Evolutionary conservation across 2,888 invertebrate species (phyloP).

Genomic region (Drosophila cognata): DNA sequence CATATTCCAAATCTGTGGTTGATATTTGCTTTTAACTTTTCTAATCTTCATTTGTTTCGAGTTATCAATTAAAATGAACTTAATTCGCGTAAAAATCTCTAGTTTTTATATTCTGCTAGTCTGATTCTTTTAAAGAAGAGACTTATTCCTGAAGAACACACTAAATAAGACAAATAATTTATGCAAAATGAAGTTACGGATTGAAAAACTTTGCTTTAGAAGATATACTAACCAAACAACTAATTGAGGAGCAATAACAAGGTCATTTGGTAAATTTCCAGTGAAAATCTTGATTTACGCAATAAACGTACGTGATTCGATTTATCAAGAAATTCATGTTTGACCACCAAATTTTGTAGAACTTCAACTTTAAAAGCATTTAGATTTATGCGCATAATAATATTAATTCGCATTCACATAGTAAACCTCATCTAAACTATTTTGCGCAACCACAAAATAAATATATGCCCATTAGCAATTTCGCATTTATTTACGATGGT

Average conservation of each 20-base stretch:
- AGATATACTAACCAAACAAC: background rate
- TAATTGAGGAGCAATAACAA: background rate
- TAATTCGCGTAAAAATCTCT: background rate
- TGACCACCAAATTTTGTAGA: background rate
- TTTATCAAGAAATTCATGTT: background rate
- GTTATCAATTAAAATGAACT: background rate
- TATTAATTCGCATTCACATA: background rate
- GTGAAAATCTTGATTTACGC: background rate
- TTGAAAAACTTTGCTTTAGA: background rate
- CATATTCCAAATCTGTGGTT: background rate
- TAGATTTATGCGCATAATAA: background rate
- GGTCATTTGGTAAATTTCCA: background rate
- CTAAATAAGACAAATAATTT: background rate
- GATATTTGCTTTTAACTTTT: background rate
- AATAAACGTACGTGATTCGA: background rate
- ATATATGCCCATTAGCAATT: background rate
- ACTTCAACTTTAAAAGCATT: background rate
- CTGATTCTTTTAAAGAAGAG: background rate
- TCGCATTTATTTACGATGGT: conserved; percentile 1
- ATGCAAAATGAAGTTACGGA: background rate
- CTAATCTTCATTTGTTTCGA: background rate
- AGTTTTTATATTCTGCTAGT: background rate
- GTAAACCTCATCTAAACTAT: background rate
- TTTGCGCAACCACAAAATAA: background rate
- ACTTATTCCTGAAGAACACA: background rate